Evolutionary conservation across 2,888 invertebrate species (phyloP).

Genomic region (Trilocha varians): DNA sequence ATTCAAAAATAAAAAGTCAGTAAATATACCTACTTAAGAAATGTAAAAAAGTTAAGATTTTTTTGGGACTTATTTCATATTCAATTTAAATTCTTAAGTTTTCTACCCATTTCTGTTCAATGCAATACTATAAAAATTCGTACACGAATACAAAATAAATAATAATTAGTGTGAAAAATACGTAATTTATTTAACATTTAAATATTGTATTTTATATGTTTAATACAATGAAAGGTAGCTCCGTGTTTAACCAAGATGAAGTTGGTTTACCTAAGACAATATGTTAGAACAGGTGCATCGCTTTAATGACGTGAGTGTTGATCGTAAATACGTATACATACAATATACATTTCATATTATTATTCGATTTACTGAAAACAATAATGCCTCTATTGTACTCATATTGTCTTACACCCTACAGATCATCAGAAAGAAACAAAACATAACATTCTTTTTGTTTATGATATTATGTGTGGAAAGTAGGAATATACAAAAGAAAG

Average conservation of each 20-base stretch:
- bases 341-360: constrained; percentile 16
- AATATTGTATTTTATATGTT: neutral
- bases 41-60: no score
- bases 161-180: no score
- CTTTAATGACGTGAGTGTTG: constrained; percentile 28
- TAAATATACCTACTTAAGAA: no score
- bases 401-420: neutral
- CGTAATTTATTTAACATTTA: neutral
- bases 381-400: neutral
- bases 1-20: no score
- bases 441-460: neutral
- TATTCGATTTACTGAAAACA: neutral
- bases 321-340: constrained; percentile 19
- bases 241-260: constrained; percentile 2
- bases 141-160: no score
- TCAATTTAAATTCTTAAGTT: no score
- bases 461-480: neutral
- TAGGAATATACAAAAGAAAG: no score
- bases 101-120: no score
- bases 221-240: neutral
- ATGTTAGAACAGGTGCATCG: constrained; percentile 34
- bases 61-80: no score
- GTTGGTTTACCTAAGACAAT: neutral
- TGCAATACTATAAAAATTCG: no score
- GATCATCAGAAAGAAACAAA: neutral